Evolutionary conservation across 2,888 invertebrate genomes (phyloP), one percentile per base, ranked within the genome.

Genomic region (Sarcophaga carnaria): DNA sequence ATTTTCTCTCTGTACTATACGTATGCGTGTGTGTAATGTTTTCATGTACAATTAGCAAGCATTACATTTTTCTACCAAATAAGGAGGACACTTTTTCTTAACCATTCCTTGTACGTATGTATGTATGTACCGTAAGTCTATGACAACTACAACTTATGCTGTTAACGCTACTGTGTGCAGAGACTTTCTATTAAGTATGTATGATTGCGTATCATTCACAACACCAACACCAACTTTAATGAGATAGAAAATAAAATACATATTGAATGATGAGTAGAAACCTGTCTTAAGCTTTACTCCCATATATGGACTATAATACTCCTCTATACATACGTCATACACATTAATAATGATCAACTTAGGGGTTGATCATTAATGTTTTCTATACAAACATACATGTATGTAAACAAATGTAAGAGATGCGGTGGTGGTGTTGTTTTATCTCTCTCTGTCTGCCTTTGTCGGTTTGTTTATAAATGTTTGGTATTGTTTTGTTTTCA

Each of bases 61-160:
- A 54, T 47, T 66, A 49, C 64, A 62, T 67, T 49, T 47, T 67
- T 78, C 60, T 79, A 76, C 87, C 87, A 84, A 84, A 82, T 87
- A 87, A 79, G 79, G 87, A 79, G 87, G 87, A 87, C 84, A 84
- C 79, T 84, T 87, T 86, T 84, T 84, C 83, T 78, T 75, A 78
- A 82, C 63, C 78, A 87, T 76, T 87, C 87, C 87, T 84, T 81
- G 81, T 84, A 49, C 81, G 84, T 79, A 87, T 76, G 37, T 76
- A 79, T 64, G 62, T 47, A 80, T 67, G 77, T 75, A 54, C 54
- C 60, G 66, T 64, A 71, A 60, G 22, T 62, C 74, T 82, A 27
- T 60, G 60, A 67, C 62, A 27, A 80, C 75, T 64, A 81, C 20
- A 63, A 70, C 70, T 54, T 37, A 60, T 59, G 3, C 60, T 49